Percentiles rank a stretch among this genome's conserved stretches.
Evolutionary conservation across 1,140 invertebrate genomes (phyloP).

Genomic region (Drosophila arawakana): DNA sequence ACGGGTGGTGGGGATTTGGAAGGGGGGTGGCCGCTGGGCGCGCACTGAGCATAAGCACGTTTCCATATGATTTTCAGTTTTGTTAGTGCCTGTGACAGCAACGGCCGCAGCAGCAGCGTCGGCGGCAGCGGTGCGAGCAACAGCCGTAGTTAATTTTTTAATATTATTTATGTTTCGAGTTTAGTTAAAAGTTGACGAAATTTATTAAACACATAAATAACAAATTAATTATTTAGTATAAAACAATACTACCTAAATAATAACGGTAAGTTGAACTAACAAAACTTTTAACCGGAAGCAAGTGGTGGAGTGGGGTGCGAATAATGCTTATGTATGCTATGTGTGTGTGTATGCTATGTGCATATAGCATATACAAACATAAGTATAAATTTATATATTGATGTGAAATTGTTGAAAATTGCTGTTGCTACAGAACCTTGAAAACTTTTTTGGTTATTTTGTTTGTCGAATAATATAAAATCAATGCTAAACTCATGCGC

Average conservation of each 20-base stretch:
- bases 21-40: constrained; percentile 8
- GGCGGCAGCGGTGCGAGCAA: constrained; percentile 26
- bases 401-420: constrained; percentile 38
- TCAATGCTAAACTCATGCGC: constrained; percentile 49
- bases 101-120: neutral
- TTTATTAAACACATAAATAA: constrained; percentile 8
- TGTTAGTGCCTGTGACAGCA: constrained; percentile 53
- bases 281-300: constrained; percentile 7
- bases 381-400: neutral
- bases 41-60: constrained; percentile 67
- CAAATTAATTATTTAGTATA: neutral
- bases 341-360: neutral
- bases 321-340: neutral
- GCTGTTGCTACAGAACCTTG: constrained; percentile 57
- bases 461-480: constrained; percentile 61
- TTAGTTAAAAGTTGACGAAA: constrained; percentile 3
- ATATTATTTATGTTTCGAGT: constrained; percentile 39
- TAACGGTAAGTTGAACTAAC: constrained; percentile 8
- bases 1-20: neutral
- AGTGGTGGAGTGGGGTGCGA: neutral
- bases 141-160: constrained; percentile 25
- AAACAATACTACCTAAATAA: constrained; percentile 3
- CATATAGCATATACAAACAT: neutral
- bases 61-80: constrained; percentile 76
- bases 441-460: constrained; percentile 61